Evolutionary conservation across 2,888 invertebrate genomes (phyloP).

Genomic region (Melanostoma mellinum): DNA sequence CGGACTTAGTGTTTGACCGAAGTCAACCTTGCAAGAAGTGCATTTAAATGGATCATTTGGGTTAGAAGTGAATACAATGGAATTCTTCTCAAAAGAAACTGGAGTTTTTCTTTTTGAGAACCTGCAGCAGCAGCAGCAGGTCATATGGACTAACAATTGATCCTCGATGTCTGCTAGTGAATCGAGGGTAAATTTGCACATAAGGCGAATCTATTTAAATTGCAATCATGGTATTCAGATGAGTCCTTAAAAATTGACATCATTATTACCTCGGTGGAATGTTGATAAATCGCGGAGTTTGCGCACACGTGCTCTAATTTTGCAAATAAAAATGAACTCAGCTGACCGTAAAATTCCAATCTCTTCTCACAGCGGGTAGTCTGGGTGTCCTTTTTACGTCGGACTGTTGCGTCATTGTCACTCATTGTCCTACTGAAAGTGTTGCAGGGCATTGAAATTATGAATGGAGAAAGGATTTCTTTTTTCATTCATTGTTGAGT

Average conservation of each 20-base stretch:
- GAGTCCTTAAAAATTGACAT: conserved; percentile 20
- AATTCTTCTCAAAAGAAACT: conserved; percentile 16
- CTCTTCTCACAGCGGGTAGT: conserved; percentile 55
- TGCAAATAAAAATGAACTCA: conserved; percentile 2
- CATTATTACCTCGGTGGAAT: not conserved
- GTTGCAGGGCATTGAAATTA: conserved; percentile 29
- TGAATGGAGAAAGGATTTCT: conserved; percentile 62
- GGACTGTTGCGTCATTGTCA: conserved; percentile 64
- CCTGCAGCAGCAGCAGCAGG: conserved; percentile 40
- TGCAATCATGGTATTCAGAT: conserved; percentile 42
- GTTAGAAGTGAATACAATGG: conserved; percentile 33
- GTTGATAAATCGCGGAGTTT: conserved; percentile 13
- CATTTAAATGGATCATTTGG: conserved; percentile 20
- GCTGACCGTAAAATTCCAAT: conserved; percentile 58
- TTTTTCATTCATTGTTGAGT: conserved; percentile 35
- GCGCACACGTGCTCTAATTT: conserved; percentile 11
- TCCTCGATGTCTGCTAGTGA: conserved; percentile 12
- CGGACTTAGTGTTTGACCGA: conserved; percentile 38
- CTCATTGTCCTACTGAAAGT: conserved; percentile 54
- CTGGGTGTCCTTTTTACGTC: conserved; percentile 31
- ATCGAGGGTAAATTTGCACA: conserved; percentile 50
- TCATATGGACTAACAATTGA: conserved; percentile 7
- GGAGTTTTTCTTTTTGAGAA: conserved; percentile 27
- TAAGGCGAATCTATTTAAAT: conserved; percentile 59
- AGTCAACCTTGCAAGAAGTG: conserved; percentile 46